Evolutionary conservation across 2,888 invertebrate species (phyloP).

Genomic region (Alentia gelatinosa): DNA sequence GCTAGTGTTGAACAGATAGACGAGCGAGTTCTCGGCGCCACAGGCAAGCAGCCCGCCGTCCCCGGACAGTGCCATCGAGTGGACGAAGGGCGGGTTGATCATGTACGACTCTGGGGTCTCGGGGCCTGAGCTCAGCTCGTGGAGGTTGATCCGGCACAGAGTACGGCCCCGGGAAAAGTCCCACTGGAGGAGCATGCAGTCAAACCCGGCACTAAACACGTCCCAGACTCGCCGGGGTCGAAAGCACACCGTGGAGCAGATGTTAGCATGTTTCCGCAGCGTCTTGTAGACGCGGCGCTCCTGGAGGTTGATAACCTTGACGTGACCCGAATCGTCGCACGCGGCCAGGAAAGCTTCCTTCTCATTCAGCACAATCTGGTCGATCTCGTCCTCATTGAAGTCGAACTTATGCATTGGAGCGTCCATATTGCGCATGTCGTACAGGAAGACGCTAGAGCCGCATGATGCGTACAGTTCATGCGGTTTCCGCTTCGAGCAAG

Average conservation of each 20-base stretch:
- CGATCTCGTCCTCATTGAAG: conserved; percentile 77
- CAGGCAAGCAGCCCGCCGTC: conserved; percentile 67
- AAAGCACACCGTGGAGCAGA: conserved; percentile 76
- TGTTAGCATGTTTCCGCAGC: conserved; percentile 78
- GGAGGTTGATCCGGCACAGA: conserved; percentile 76
- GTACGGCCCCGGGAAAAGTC: conserved; percentile 74
- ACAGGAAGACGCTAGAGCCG: conserved; percentile 69
- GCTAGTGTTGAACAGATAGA: conserved; percentile 74
- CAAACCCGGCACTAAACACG: conserved; percentile 76
- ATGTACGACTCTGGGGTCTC: conserved; percentile 71
- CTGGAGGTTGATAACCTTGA: conserved; percentile 74
- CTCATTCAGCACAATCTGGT: conserved; percentile 74
- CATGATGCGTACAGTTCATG: conserved; percentile 72
- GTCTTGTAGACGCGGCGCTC: conserved; percentile 75
- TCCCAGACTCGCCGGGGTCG: conserved; percentile 73
- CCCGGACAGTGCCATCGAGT: conserved; percentile 70
- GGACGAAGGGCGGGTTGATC: conserved; percentile 78
- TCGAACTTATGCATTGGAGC: conserved; percentile 67
- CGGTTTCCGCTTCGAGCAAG: conserved; percentile 70
- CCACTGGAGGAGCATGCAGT: conserved; percentile 78
- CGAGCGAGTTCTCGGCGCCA: conserved; percentile 77
- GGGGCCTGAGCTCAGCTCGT: conserved; percentile 71
- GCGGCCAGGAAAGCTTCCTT: conserved; percentile 76
- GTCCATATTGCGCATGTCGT: conserved; percentile 69
- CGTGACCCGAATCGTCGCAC: conserved; percentile 78